Percentiles rank a stretch among this genome's conserved stretches.
Evolutionary conservation across 2,797 vertebrate genomes (phyloP).

Genomic region (Sebastolobus alascanus): DNA sequence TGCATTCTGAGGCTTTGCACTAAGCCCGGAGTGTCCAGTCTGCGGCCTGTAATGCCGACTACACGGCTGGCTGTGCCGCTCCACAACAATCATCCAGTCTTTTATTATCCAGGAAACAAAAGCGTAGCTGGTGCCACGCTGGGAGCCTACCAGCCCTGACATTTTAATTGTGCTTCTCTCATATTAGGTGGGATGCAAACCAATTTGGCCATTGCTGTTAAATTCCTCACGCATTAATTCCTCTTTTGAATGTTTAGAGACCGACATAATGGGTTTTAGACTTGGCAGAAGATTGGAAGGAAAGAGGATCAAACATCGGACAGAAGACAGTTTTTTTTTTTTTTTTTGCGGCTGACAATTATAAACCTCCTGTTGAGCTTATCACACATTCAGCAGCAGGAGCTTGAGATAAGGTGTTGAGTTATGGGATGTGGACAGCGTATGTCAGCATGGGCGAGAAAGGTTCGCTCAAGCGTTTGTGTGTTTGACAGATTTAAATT

Average conservation of each 20-base stretch:
- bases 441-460: conserved; percentile 10
- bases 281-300: conserved; percentile 64
- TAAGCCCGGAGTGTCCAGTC: conserved; percentile 70
- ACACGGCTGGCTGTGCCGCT: conserved; percentile 46
- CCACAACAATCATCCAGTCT: conserved; percentile 47
- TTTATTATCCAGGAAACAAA: conserved; percentile 71
- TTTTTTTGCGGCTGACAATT: conserved; percentile 37
- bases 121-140: conserved; percentile 55
- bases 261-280: conserved; percentile 85
- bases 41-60: conserved; percentile 57
- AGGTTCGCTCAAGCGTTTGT: not conserved
- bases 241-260: conserved; percentile 69
- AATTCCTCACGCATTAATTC: conserved; percentile 67
- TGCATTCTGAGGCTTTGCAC: conserved; percentile 75
- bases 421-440: conserved; percentile 5
- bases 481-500: not conserved
- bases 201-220: conserved; percentile 68
- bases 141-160: conserved; percentile 72
- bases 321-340: conserved; percentile 11
- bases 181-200: conserved; percentile 64
- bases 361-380: conserved; percentile 66
- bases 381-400: conserved; percentile 55
- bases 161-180: conserved; percentile 73
- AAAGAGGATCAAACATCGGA: conserved; percentile 66
- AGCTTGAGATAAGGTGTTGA: conserved; percentile 51